Evolutionary conservation across 2,797 vertebrate species (phyloP), one percentile per base, ranked within the genome.

Genomic region (Sebastolobus alascanus): DNA sequence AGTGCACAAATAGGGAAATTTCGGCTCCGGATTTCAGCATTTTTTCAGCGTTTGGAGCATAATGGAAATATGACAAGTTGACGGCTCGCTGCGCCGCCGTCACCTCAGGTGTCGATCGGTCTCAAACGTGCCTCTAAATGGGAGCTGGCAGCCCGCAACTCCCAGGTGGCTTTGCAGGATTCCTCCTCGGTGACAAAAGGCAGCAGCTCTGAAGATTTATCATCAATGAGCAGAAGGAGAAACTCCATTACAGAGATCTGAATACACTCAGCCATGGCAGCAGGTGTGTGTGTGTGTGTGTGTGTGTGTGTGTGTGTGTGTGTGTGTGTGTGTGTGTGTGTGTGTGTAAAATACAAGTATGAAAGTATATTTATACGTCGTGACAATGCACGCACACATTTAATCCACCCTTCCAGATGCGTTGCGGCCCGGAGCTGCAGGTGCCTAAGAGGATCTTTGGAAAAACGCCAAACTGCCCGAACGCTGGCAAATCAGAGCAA

Each of bases 391-490:
- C 43, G 18, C 58, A 71, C 40, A 75, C 1, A 60, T 2, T 31
- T 68, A 82, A 84, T 75, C 54, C 73, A 52, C 0, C 54, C 76
- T 5, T 76, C 46, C 74, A 61, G 80, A 63, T 54, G 80, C 73
- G 64, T 14, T 43, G 68, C 66, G 77, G 35, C 66, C 35, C 1
- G 1, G 22, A 81, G 80, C 69, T 66, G 63, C 64, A 86, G 75
- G 72, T 67, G 70, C 43, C 74, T 54, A 43, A 85, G 68, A 83
- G 83, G 73, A 83, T 83, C 64, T 73, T 43, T 20, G 80, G 83
- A 75, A 25, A 29, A 68, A 66, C 3, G 63, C 80, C 83, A 81
- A 65, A 69, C 74, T 68, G 40, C 56, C 61, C 0, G 6, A 8
- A 22, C 50, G 2, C 58, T 78, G 78, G 76, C 68, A 14, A 77